Conservation (phyloP, 2,113 vertebrate species). For the Tragelaphus buxtoni region DNA sequence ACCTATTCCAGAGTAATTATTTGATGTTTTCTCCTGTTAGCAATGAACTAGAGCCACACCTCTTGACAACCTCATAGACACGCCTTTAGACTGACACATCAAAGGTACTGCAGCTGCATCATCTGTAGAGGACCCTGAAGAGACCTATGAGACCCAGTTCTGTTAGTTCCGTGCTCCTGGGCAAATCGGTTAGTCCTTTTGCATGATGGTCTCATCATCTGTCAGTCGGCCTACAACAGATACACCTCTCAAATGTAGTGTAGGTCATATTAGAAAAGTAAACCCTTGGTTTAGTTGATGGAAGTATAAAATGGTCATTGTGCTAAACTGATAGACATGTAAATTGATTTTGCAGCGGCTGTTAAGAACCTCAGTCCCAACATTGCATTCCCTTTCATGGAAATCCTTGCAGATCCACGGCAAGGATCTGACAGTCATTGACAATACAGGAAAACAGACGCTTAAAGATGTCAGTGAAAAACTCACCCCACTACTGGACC, state of each 20-base stretch:
- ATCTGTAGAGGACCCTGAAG: background rate
- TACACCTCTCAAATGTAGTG: background rate
- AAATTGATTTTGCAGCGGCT: background rate
- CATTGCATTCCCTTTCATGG: background rate
- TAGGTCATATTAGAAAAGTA: background rate
- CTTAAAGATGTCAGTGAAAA: background rate
- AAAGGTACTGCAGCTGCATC: background rate
- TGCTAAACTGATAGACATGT: background rate
- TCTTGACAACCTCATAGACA: fast-evolving
- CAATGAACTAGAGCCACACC: background rate
- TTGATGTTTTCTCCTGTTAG: background rate
- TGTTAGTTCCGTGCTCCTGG: background rate
- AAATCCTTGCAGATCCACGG: background rate
- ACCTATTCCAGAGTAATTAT: background rate
- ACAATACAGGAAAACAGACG: background rate
- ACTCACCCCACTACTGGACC: background rate
- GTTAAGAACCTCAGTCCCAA: background rate
- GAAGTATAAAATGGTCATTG: background rate
- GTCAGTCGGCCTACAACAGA: background rate
- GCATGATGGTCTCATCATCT: background rate
- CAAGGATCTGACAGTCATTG: background rate
- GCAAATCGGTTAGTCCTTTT: background rate
- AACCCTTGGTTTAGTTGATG: background rate
- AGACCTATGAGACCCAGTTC: background rate
- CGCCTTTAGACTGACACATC: background rate